Evolutionary conservation across 1,140 invertebrate species (phyloP).

Genomic region (Drosophila truncata): DNA sequence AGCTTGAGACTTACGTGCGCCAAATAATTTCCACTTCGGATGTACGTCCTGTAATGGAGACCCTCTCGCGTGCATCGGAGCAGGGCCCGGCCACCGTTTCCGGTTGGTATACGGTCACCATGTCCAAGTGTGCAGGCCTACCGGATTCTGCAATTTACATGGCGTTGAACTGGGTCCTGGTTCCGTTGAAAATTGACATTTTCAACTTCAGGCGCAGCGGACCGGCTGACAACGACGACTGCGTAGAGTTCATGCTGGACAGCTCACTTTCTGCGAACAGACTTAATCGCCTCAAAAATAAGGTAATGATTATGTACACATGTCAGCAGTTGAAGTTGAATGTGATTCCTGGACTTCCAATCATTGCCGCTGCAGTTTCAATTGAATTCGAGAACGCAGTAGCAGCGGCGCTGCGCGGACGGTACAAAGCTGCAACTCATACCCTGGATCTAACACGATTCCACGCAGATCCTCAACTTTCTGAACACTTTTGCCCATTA

Average conservation of each 20-base stretch:
- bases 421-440: conserved; percentile 16
- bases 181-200: conserved; percentile 26
- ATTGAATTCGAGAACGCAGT: not conserved
- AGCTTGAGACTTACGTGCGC: not conserved
- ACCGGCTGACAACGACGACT: not conserved
- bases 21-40: not conserved
- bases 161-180: conserved; percentile 44
- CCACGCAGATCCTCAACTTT: conserved; percentile 27
- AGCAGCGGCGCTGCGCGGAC: conserved; percentile 7
- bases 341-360: conserved; percentile 25
- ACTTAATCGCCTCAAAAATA: conserved; percentile 24
- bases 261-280: conserved; percentile 48
- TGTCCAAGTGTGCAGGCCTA: conserved; percentile 29
- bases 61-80: conserved; percentile 10
- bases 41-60: conserved; percentile 13
- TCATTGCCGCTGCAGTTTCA: not conserved
- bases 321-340: conserved; percentile 13
- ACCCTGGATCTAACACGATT: conserved; percentile 41
- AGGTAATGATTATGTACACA: conserved; percentile 15
- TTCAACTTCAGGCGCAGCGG: conserved; percentile 46
- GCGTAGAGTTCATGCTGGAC: conserved; percentile 41
- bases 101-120: conserved; percentile 48
- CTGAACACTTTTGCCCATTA: conserved; percentile 33
- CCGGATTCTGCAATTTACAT: conserved; percentile 21
- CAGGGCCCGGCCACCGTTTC: conserved; percentile 14